A percentile compares a stretch with the other conserved stretches of the same genome.
Evolutionary conservation across 2,888 invertebrate species (phyloP).

Genomic region (Microctonus aethiopoides): DNA sequence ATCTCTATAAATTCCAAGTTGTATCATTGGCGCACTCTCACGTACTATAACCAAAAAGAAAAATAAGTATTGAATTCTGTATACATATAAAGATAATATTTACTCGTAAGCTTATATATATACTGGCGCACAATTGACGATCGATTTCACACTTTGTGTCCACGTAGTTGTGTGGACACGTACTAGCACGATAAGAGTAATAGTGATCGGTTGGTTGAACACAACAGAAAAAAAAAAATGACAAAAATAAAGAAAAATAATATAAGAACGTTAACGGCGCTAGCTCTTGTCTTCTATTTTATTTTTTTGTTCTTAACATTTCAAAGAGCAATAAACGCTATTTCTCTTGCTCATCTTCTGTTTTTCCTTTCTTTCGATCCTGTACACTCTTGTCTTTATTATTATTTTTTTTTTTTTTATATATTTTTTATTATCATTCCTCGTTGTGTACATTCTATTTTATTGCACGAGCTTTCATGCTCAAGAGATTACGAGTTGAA

Average conservation of each 20-base stretch:
- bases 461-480: conserved; percentile 8
- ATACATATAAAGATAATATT: too few relatives aligned
- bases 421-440: background rate
- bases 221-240: background rate
- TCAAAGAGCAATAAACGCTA: conserved; percentile 11
- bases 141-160: background rate
- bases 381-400: background rate
- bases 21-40: background rate
- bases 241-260: background rate
- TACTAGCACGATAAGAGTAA: conserved; percentile 29
- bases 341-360: conserved; percentile 9
- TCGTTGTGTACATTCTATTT: background rate
- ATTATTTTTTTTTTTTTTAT: background rate
- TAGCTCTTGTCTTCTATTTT: background rate
- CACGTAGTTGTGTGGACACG: conserved; percentile 1
- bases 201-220: background rate
- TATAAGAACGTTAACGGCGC: background rate
- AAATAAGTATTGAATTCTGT: too few relatives aligned
- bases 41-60: background rate
- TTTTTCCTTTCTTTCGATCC: background rate
- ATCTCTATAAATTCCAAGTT: background rate
- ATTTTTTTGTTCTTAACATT: background rate
- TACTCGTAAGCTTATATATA: too few relatives aligned
- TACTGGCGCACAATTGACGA: background rate
- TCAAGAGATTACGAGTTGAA: background rate